Evolutionary conservation across 2,888 invertebrate species (phyloP), one percentile per base, ranked within the genome.

Genomic region (Hirtodrosophila cameraria): DNA sequence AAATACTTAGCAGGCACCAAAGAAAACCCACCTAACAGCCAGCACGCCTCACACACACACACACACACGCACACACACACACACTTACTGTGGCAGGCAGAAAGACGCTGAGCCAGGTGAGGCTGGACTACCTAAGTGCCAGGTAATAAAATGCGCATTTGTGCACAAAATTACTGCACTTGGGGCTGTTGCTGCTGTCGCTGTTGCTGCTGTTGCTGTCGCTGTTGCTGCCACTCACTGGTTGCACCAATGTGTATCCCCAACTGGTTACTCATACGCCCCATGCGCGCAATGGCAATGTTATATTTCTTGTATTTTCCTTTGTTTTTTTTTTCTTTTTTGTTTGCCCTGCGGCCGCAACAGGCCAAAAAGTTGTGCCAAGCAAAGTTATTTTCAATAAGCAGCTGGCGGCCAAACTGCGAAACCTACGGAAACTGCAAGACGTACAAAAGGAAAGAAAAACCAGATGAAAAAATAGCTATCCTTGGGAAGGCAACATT

Each of bases 111-210:
- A 38, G 46, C 31, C 55, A 31, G 45, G 46, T 25, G 49, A 31
- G 45, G 3, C 5, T 9, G 28, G 18, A 23, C 39, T 65, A 83
- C 65, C 69, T 59, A 52, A 68, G 72, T 70, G 75, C 38, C 77
- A 61, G 77, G 81, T 75, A 84, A 80, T 82, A 81, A 82, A 82
- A 86, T 84, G 65, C 77, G 82, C 86, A 82, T 86, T 86, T 82
- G 75, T 84, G 81, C 72, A 77, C 65, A 36, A 68, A 86, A 84
- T 77, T 77, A 70, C 62, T 66, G 74, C 77, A 71, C 68, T 74
- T 64, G 59, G 57, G 49, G 55, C 52, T 50, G 45, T 41, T 64
- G 12, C n/a, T 48, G 25, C 39, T 48, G 50, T 8, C 23, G 61
- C 33, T 60, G 57, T 41, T 41, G 36, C 42, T 28, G 11, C 9